Conservation (phyloP, 2,888 invertebrate genomes). For the Drosophila fungiperda region DNA sequence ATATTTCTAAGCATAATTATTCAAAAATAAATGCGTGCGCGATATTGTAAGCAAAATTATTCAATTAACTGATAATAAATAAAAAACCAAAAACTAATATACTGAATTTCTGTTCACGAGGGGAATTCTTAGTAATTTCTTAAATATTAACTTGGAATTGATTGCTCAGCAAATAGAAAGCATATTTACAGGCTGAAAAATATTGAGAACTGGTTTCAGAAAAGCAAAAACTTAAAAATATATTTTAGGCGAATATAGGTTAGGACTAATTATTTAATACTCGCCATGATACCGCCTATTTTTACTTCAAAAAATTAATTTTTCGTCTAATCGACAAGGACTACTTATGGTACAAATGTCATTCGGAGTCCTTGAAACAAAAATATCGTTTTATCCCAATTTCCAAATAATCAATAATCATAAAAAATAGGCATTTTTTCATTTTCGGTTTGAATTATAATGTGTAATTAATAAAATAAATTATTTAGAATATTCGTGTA, state of each 20-base stretch:
- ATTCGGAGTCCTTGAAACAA: too few species aligned
- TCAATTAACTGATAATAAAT: constrained; percentile 71
- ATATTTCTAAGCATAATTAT: constrained; percentile 52
- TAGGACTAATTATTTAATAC: background rate
- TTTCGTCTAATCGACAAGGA: background rate
- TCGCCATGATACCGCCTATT: background rate
- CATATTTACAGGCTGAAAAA: background rate
- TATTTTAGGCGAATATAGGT: background rate
- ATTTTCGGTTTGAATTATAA: constrained; percentile 4
- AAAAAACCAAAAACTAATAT: constrained; percentile 10
- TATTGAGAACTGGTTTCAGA: background rate
- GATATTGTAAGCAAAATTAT: constrained; percentile 68
- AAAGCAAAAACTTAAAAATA: background rate
- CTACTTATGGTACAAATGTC: background rate
- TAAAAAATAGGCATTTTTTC: background rate
- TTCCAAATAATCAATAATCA: too few species aligned
- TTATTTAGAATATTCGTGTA: constrained; percentile 13
- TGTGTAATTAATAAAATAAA: constrained; percentile 32
- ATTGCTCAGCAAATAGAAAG: background rate
- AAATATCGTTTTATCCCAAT: too few species aligned
- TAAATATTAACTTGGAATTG: background rate
- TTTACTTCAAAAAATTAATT: too few species aligned
- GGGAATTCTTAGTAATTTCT: background rate
- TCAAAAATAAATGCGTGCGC: constrained; percentile 48
- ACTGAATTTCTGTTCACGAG: background rate